A percentile compares a stretch with the other conserved stretches of the same genome.
Conservation (phyloP, 2,113 vertebrate genomes). For the Xiphophorus maculatus region DNA sequence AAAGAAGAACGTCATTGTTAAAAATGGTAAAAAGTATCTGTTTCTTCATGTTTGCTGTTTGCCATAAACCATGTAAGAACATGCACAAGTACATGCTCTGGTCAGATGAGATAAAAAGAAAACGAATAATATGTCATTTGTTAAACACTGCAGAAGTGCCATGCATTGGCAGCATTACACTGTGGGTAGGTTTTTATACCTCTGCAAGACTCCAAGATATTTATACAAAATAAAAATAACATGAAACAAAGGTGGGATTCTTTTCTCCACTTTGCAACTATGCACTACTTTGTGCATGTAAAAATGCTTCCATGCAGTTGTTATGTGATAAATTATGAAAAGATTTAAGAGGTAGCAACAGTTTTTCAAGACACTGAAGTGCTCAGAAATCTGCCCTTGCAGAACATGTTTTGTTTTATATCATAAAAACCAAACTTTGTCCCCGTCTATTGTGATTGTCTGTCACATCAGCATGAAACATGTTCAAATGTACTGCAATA, state of each 20-base stretch:
- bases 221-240: not conserved
- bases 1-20: not conserved
- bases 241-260: not conserved
- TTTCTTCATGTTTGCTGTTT: not conserved
- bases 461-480: constrained; percentile 42
- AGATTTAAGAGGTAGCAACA: not conserved
- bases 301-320: not conserved
- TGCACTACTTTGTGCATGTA: not conserved
- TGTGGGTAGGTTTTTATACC: not conserved
- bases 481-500: constrained; percentile 18
- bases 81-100: not conserved
- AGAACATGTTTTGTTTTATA: not conserved
- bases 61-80: not conserved
- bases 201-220: not conserved
- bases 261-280: not conserved
- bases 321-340: not conserved
- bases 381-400: not conserved
- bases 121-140: no score
- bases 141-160: no score
- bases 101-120: not conserved
- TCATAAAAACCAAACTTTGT: no score
- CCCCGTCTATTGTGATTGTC: not conserved
- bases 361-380: not conserved
- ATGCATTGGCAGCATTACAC: no score
- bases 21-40: not conserved